These are phyloP conservation scores for Drosophila mayaguana DNA, from an alignment of 2,888 invertebrate species.

Conservation along the genomic window DNA sequence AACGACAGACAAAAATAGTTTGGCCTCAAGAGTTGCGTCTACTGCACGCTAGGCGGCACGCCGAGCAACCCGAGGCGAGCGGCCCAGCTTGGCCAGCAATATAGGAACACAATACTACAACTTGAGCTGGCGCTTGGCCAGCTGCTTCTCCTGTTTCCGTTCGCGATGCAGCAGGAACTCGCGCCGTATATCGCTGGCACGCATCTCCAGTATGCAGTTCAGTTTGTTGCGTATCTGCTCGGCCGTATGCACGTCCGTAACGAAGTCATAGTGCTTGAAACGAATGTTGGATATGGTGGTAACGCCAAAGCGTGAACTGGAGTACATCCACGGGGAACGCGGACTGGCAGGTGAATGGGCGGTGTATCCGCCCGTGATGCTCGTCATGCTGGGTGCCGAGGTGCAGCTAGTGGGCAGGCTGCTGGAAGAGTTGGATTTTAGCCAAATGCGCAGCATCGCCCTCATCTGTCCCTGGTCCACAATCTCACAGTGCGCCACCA, in stretches of 20 bases:
- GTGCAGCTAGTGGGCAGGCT: slow-evolving; percentile 69
- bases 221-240: slow-evolving; percentile 95
- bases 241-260: slow-evolving; percentile 91
- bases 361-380: slow-evolving; percentile 33
- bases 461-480: slow-evolving; percentile 91
- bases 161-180: slow-evolving; percentile 93
- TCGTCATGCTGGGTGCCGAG: slow-evolving; percentile 56
- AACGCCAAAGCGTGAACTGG: slow-evolving; percentile 65
- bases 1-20: slow-evolving; percentile 27
- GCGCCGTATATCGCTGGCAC: slow-evolving; percentile 91
- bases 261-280: slow-evolving; percentile 95
- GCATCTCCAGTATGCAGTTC: slow-evolving; percentile 93
- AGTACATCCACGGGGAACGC: slow-evolving; percentile 52
- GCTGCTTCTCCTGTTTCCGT: slow-evolving; percentile 82
- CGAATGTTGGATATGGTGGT: slow-evolving; percentile 82
- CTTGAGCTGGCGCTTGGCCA: slow-evolving; percentile 80
- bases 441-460: slow-evolving; percentile 89
- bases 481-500: slow-evolving; percentile 94
- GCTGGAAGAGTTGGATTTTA: slow-evolving; percentile 86
- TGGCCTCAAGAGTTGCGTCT: slow-evolving; percentile 22
- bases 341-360: slow-evolving; percentile 79
- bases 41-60: slow-evolving; percentile 61
- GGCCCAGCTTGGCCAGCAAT: slow-evolving; percentile 35
- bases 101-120: slow-evolving; percentile 81
- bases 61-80: slow-evolving; percentile 34